Evolutionary conservation across 2,113 vertebrate species (phyloP).

Genomic region (Pyxicephalus adspersus): DNA sequence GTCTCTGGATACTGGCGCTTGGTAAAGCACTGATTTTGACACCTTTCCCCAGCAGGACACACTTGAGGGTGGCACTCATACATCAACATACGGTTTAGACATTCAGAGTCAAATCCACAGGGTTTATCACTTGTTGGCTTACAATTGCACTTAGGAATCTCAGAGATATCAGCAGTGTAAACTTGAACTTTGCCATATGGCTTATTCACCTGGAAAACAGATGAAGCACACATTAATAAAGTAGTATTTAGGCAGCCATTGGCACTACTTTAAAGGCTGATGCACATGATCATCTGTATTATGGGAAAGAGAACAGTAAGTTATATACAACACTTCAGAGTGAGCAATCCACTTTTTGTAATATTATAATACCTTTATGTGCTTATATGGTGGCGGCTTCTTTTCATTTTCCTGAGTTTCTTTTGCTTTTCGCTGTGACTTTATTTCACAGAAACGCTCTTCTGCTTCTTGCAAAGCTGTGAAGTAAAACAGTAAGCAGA

Average conservation of each 20-base stretch:
- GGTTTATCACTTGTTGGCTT: conserved; percentile 89
- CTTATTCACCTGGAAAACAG: conserved; percentile 84
- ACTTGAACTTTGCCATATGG: conserved; percentile 92
- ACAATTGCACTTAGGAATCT: conserved; percentile 98
- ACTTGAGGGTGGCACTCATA: conserved; percentile 97
- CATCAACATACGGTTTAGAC: conserved; percentile 95
- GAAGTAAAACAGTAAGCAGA: conserved; percentile 9
- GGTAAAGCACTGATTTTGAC: conserved; percentile 96
- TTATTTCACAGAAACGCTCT: conserved; percentile 87
- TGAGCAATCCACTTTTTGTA: too few species aligned
- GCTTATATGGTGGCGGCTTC: conserved; percentile 94
- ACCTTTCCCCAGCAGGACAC: conserved; percentile 84
- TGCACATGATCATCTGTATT: too few species aligned
- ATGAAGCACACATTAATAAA: not conserved
- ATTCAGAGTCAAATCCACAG: conserved; percentile 93
- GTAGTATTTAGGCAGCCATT: not conserved
- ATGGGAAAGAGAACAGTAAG: too few species aligned
- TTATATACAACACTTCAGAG: too few species aligned
- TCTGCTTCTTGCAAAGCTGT: conserved; percentile 93
- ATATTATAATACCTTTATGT: conserved; percentile 83
- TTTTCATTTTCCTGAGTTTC: conserved; percentile 91
- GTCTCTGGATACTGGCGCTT: conserved; percentile 96
- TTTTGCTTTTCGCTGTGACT: conserved; percentile 88
- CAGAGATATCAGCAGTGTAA: conserved; percentile 90
- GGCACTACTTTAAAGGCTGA: too few species aligned